phyloP scores from a whole-genome alignment of 2,888 invertebrate species.

The Mayetiola destructor region DNA sequence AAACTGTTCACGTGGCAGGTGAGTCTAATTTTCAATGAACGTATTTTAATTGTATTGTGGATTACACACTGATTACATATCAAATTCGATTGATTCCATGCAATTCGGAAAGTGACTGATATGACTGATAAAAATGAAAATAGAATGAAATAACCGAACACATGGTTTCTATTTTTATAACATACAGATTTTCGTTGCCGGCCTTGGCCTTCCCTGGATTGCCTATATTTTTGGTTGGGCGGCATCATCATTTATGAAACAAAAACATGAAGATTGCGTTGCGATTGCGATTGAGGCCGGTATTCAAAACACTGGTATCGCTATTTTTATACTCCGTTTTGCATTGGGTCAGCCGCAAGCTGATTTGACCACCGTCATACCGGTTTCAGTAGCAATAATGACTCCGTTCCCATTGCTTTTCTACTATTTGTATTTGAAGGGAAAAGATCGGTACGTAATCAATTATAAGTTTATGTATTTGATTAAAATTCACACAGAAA shows the following conservation, averaged over 20 bases:
- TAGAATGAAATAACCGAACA: too few relatives aligned
- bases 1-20: constrained; percentile 78
- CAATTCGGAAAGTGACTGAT: not conserved
- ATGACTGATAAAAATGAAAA: too few relatives aligned
- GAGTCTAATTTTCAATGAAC: constrained; percentile 25
- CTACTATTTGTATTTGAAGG: constrained; percentile 42
- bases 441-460: constrained; percentile 22
- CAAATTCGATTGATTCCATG: not conserved
- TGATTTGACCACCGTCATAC: constrained; percentile 79
- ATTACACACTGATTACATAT: not conserved
- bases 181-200: constrained; percentile 58
- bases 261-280: constrained; percentile 51
- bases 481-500: not conserved
- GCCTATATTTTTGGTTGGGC: constrained; percentile 60
- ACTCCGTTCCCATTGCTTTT: constrained; percentile 72
- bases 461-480: not conserved
- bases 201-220: constrained; percentile 66
- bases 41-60: not conserved
- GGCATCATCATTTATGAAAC: constrained; percentile 44
- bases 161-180: constrained; percentile 14
- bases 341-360: constrained; percentile 72
- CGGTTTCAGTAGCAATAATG: constrained; percentile 84
- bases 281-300: constrained; percentile 89
- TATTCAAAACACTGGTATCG: constrained; percentile 84
- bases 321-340: constrained; percentile 73